A percentile compares a stretch with the other conserved stretches of the same genome.
Conservation (phyloP, 2,888 invertebrate species). For the Caenorhabditis sp. region DNA sequence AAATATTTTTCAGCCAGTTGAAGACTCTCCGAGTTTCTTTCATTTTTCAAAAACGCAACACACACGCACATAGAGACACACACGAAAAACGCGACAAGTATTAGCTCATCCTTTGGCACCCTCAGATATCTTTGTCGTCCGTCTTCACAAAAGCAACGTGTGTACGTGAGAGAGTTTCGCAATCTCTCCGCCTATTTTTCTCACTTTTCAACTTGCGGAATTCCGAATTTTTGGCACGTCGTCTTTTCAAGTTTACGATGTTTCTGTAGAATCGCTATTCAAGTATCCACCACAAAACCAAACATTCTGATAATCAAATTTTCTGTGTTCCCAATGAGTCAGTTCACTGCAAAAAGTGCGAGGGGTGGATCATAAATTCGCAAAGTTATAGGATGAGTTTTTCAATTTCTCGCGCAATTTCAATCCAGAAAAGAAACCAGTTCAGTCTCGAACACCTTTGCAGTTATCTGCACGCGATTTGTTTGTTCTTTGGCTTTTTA, state of each 20-base stretch:
- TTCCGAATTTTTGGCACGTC: not conserved
- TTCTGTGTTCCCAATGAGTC: constrained; percentile 44
- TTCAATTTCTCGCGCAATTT: not conserved
- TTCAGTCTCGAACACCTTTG: constrained; percentile 5
- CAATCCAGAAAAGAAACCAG: not conserved
- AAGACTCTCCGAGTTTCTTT: not conserved
- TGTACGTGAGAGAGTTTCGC: constrained; percentile 40
- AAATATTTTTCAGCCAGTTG: too few relatives aligned
- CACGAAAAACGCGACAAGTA: constrained; percentile 12
- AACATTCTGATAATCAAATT: constrained; percentile 21
- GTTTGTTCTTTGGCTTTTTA: constrained; percentile 1
- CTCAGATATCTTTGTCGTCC: constrained; percentile 28
- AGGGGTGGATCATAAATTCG: not conserved
- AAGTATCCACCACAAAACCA: not conserved
- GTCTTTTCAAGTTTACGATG: constrained; percentile 35
- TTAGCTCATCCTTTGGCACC: constrained; percentile 24
- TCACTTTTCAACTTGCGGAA: constrained; percentile 39
- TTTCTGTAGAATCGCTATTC: too few relatives aligned
- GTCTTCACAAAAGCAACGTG: constrained; percentile 48
- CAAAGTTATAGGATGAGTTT: too few relatives aligned
- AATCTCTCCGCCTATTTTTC: constrained; percentile 47
- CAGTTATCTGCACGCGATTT: not conserved
- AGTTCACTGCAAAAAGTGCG: constrained; percentile 15
- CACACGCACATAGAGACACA: not conserved
- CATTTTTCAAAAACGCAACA: constrained; percentile 6